These are phyloP conservation scores for Carterocephalus palaemon DNA, from an alignment of 2,888 invertebrate species.

Conservation along the genomic window DNA sequence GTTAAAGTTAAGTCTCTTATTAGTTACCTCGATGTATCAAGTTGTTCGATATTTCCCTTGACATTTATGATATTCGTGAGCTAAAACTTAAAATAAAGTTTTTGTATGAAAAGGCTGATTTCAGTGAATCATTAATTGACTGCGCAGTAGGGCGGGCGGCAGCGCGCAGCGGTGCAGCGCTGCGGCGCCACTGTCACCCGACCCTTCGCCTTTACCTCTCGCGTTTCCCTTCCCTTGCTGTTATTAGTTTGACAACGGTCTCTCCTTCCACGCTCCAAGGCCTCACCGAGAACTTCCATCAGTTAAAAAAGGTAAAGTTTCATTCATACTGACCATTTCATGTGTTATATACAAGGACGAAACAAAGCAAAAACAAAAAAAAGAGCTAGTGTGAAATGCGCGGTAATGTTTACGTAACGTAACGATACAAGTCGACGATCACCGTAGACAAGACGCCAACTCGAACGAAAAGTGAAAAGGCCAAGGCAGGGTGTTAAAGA, in stretches of 20 bases:
- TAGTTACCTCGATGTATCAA: too few species aligned
- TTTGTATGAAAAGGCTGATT: too few species aligned
- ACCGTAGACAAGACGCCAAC: too few species aligned
- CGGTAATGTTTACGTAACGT: constrained; percentile 6
- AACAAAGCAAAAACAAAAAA: background rate
- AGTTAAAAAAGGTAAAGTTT: background rate
- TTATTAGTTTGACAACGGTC: constrained; percentile 15
- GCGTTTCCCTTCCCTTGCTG: constrained; percentile 18
- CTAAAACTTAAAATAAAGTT: too few species aligned
- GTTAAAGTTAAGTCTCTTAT: too few species aligned
- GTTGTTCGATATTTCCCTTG: too few species aligned
- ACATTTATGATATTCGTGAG: too few species aligned
- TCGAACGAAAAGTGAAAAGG: too few species aligned
- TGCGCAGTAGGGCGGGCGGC: constrained; percentile 47
- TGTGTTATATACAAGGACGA: background rate
- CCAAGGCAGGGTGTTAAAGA: too few species aligned
- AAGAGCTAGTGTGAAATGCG: background rate
- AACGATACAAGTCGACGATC: too few species aligned
- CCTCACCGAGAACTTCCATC: background rate
- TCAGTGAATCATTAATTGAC: constrained; percentile 18
- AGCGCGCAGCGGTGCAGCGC: constrained; percentile 34
- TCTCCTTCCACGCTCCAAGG: background rate
- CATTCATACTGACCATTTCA: too few species aligned
- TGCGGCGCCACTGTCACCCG: constrained; percentile 46
- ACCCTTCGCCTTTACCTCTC: constrained; percentile 45